Evolutionary conservation across 2,113 vertebrate genomes (phyloP).

Genomic region (Corynorhinus townsendii): DNA sequence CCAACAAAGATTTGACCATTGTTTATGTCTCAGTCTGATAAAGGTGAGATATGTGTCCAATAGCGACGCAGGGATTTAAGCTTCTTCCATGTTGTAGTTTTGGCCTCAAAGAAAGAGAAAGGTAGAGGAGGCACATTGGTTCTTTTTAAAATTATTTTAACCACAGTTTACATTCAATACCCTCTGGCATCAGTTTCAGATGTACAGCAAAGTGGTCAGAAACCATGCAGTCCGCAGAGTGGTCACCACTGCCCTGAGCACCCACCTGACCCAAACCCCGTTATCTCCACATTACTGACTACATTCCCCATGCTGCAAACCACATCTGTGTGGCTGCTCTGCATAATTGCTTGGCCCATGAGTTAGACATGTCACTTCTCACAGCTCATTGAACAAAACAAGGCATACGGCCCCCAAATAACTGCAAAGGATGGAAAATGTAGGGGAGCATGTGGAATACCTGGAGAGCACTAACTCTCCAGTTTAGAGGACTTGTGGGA

Average conservation of each 20-base stretch:
- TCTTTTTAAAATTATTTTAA: background rate
- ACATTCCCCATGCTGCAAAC: background rate
- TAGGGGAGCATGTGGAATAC: background rate
- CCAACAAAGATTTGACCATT: background rate
- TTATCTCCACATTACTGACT: background rate
- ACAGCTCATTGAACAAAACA: background rate
- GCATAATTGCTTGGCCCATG: background rate
- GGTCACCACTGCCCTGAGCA: background rate
- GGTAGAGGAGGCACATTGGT: background rate
- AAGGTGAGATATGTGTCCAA: background rate
- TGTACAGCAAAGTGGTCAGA: background rate
- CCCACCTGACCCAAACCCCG: background rate
- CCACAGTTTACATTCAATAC: background rate
- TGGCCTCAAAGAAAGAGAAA: background rate
- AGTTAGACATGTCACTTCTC: background rate
- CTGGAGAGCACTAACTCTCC: background rate
- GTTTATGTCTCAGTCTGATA: background rate
- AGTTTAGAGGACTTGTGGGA: background rate
- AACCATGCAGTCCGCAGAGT: background rate
- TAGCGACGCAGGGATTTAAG: background rate
- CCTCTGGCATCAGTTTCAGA: background rate
- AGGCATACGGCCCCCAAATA: too few relatives aligned
- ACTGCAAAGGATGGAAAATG: background rate
- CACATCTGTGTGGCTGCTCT: background rate
- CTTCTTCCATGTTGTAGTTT: background rate